These are phyloP conservation scores for Dioctria linearis DNA, from an alignment of 2,888 invertebrate genomes.

Conservation along the genomic window DNA sequence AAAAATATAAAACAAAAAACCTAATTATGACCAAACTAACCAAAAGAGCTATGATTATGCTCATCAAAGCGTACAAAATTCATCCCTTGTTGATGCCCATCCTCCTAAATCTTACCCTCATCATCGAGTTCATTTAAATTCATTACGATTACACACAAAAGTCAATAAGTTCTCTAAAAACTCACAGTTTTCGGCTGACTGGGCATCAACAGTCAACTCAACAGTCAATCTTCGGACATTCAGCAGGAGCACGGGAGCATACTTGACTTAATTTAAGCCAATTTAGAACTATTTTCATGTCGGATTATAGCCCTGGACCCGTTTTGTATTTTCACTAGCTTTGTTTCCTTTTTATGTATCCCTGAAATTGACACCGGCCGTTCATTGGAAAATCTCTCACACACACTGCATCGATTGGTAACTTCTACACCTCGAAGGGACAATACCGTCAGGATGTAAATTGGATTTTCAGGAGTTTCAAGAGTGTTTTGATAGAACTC, in stretches of 20 bases:
- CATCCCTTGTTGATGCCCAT: conserved; percentile 61
- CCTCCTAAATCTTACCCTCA: conserved; percentile 58
- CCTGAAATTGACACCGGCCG: conserved; percentile 37
- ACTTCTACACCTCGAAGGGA: conserved; percentile 57
- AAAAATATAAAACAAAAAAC: not conserved
- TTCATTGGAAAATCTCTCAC: conserved; percentile 5
- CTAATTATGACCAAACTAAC: conserved; percentile 22
- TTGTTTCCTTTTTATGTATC: conserved; percentile 13
- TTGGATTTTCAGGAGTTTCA: conserved; percentile 58
- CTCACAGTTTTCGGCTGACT: conserved; percentile 57
- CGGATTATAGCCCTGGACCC: conserved; percentile 46
- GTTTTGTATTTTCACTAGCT: conserved; percentile 4
- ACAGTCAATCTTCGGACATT: conserved; percentile 14
- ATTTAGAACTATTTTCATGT: conserved; percentile 65
- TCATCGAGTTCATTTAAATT: conserved; percentile 67
- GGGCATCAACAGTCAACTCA: conserved; percentile 30
- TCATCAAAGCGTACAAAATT: conserved; percentile 63
- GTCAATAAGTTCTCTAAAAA: conserved; percentile 63
- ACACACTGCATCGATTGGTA: conserved; percentile 31
- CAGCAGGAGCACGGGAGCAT: conserved; percentile 59
- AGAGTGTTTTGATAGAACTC: conserved; percentile 58
- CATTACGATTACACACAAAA: conserved; percentile 64
- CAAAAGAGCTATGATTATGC: not conserved
- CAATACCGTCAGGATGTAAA: conserved; percentile 54
- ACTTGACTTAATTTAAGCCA: conserved; percentile 72